Percentiles rank a stretch among this genome's conserved stretches.
Conservation (phyloP, 2,888 invertebrate species). For the Rugalucina vietnamica region DNA sequence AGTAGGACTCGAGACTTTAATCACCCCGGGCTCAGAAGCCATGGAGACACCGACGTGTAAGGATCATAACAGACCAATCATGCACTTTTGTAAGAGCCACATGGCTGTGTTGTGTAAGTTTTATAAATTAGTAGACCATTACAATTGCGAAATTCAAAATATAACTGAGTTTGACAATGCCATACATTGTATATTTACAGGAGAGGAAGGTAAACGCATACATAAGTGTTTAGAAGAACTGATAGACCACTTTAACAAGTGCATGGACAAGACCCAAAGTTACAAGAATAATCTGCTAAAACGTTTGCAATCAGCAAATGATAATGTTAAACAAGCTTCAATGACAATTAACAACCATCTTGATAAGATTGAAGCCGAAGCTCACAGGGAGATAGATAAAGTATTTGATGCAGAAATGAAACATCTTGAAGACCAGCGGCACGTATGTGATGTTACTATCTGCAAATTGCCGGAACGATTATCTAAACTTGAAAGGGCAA, state of each 20-base stretch:
- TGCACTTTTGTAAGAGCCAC: not conserved
- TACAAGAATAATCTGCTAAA: not conserved
- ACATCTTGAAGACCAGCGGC: not conserved
- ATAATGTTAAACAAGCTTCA: not conserved
- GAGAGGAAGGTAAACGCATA: not conserved
- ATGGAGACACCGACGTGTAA: too few species aligned
- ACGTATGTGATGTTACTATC: not conserved
- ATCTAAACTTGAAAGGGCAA: not conserved
- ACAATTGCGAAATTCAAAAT: not conserved
- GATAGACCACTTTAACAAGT: not conserved
- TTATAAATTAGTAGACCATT: not conserved
- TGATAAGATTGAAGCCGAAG: not conserved
- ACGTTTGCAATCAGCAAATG: not conserved
- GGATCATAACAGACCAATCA: not conserved
- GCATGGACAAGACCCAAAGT: not conserved
- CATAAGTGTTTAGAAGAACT: not conserved
- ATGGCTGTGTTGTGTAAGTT: not conserved
- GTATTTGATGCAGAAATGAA: not conserved
- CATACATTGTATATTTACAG: not conserved
- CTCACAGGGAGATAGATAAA: not conserved
- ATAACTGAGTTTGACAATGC: not conserved
- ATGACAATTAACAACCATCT: not conserved
- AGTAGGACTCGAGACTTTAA: too few species aligned
- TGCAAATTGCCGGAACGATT: not conserved
- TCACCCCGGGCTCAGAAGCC: too few species aligned